Base-by-base conservation (phyloP, 2,888 invertebrate genomes). In the Tiliacea aurago region DNA sequence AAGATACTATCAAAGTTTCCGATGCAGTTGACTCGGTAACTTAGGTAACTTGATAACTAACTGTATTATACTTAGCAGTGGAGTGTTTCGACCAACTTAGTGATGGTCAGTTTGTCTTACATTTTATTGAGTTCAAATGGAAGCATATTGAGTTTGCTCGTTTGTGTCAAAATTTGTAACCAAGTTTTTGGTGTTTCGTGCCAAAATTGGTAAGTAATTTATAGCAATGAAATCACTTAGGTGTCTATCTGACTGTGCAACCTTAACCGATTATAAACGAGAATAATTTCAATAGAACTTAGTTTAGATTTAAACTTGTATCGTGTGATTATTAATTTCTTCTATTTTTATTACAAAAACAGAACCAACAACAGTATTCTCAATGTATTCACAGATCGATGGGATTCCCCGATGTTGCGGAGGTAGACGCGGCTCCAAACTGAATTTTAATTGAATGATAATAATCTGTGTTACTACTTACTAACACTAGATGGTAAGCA, bases 31-130 rank as follows among this genome's bases (percentile, higher is more conserved):
- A 86, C 85, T 86, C 72, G 43, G 72, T 84, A 83, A 87, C 82
- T 87, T 85, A 76, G 70, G 62, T 84, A 88, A 88, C 86, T 87
- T 79, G 81, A 84, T 88, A 88, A 88, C 87, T 88, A 86, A 87
- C 88, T 88, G 71, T 74, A 73, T 87, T 81, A 86, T 76, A 83
- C 84, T 87, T 72, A 76, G 76, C 67, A 71, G 69, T n/a, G 56
- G 61, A 77, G 69, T 72, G 77, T 67, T 78, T 28, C 53, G 10
- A 79, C 53, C 72, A 67, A 69, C 73, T 71, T 73, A 62, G 76
- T 83, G 70, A 75, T 68, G 74, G 82, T 74, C 74, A 76, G 81
- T 78, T 81, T 67, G 76, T 68, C 68, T 62, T 73, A 41, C 53
- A 76, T 80, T 81, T 81, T 78, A 78, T 79, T 63, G 75, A 37